A percentile compares a stretch with the other conserved stretches of the same genome.
Evolutionary conservation across 2,888 invertebrate species (phyloP).

Genomic region (Liopterus haemorrhoidalis): DNA sequence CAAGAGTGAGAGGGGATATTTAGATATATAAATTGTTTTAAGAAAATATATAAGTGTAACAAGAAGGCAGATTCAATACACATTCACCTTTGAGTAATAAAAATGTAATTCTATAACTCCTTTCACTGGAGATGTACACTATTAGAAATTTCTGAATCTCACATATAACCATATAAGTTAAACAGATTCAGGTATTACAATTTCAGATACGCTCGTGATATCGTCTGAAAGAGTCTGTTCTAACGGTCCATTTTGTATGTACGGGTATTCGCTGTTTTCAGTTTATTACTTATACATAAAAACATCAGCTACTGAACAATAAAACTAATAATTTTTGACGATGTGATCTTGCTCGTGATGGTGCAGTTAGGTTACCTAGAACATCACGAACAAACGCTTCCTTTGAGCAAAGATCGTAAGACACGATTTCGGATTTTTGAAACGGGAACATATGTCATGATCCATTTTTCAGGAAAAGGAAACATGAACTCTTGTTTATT

Average conservation of each 20-base stretch:
- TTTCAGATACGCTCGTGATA: slow-evolving; percentile 12
- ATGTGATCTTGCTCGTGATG: slow-evolving; percentile 11
- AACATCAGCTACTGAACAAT: slow-evolving; percentile 18
- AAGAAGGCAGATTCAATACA: too few relatives aligned
- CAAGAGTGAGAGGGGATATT: too few relatives aligned
- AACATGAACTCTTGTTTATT: slow-evolving; percentile 15
- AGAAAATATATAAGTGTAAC: too few relatives aligned
- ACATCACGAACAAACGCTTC: too few relatives aligned
- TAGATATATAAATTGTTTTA: too few relatives aligned
- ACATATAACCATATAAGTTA: too few relatives aligned
- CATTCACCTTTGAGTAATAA: too few relatives aligned
- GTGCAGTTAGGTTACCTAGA: not conserved
- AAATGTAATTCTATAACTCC: too few relatives aligned
- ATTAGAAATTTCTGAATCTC: too few relatives aligned
- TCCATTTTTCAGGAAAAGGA: slow-evolving; percentile 21
- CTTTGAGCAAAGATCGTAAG: slow-evolving; percentile 15
- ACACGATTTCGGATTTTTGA: slow-evolving; percentile 21
- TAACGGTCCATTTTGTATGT: not conserved
- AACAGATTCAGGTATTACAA: slow-evolving; percentile 18
- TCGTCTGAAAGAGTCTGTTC: not conserved
- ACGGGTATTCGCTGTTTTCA: not conserved
- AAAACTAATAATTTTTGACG: slow-evolving; percentile 20
- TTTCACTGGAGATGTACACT: too few relatives aligned
- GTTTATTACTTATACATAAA: slow-evolving; percentile 20
- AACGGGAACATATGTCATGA: slow-evolving; percentile 24